Evolutionary conservation across 2,113 vertebrate genomes (phyloP).

Genomic region (Passer montanus): DNA sequence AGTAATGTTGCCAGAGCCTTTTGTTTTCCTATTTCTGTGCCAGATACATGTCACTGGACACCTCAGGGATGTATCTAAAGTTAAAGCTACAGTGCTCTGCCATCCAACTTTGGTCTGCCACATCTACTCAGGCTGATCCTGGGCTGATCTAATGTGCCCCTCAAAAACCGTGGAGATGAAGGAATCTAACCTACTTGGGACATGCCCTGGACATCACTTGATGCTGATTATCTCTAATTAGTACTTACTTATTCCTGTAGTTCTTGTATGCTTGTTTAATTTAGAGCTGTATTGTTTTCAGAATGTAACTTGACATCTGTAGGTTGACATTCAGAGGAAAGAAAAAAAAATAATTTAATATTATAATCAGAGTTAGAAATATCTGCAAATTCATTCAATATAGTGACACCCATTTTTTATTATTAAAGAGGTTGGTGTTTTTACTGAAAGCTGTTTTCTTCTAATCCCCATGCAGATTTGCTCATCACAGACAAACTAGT

Average conservation of each 20-base stretch:
- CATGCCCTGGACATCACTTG: neutral
- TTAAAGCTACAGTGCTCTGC: neutral
- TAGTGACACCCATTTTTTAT: neutral
- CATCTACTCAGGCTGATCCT: neutral
- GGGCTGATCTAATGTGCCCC: neutral
- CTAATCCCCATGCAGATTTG: neutral
- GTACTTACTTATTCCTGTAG: neutral
- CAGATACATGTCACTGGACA: neutral
- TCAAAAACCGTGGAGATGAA: neutral
- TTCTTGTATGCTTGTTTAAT: neutral
- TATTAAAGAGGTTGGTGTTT: neutral
- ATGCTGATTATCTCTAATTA: neutral
- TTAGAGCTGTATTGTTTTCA: neutral
- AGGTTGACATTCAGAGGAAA: neutral
- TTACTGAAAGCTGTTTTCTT: neutral
- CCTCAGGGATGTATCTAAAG: neutral
- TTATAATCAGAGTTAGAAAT: neutral
- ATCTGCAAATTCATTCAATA: neutral
- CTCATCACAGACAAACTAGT: neutral
- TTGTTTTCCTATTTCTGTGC: neutral
- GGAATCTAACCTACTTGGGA: neutral
- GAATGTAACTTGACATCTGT: neutral
- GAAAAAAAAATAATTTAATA: neutral
- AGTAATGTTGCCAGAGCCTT: neutral
- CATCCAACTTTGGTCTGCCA: neutral